Evolutionary conservation across 2,888 invertebrate genomes (phyloP), one percentile per base, ranked within the genome.

Genomic region (Drosophila meridiana): DNA sequence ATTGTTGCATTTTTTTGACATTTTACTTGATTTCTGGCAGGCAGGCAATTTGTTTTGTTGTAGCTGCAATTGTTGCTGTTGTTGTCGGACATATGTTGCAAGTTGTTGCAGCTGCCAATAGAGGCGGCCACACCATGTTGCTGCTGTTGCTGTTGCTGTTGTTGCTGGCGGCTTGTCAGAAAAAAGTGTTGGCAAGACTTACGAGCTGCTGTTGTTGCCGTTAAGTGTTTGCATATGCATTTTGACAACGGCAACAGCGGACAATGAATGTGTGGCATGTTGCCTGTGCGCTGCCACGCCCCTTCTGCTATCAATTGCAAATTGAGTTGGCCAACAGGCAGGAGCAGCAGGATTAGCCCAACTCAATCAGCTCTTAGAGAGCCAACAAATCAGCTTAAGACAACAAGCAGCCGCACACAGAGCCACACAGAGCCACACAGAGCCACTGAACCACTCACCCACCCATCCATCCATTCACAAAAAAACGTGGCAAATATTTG

Each of bases 371-470:
- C 80, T 59, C 66, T 65, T 58, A 48, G 63, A 42, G 26, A 63
- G 76, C 88, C 73, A 84, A 87, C 88, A 89, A 87, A 87, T 87
- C 90, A 87, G 88, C 90, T 78, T 90, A 85, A 86, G 87, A 85
- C 80, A 87, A 87, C 90, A 87, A 60, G 48, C 58, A 26, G 5
- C 52, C 20, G 20, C 26, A 26, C 56, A 4, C 20, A 7, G 8
- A 32, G 4, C 32, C 50, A 30, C 32, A n/a, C n/a, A n/a, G n/a
- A n/a, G n/a, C 52, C 26, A 26, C 56, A 4, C 20, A 7, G 8
- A 32, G 4, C 32, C 50, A 30, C 32, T n/a, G 34, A 7, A 5
- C n/a, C 14, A 30, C n/a, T 7, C 20, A 9, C 2, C 6, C 50
- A 7, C 13, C n/a, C 30, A n/a, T 1, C 30, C 8, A 7, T 13